Conservation (phyloP, 2,797 vertebrate genomes). For the Oryzias sinensis region DNA sequence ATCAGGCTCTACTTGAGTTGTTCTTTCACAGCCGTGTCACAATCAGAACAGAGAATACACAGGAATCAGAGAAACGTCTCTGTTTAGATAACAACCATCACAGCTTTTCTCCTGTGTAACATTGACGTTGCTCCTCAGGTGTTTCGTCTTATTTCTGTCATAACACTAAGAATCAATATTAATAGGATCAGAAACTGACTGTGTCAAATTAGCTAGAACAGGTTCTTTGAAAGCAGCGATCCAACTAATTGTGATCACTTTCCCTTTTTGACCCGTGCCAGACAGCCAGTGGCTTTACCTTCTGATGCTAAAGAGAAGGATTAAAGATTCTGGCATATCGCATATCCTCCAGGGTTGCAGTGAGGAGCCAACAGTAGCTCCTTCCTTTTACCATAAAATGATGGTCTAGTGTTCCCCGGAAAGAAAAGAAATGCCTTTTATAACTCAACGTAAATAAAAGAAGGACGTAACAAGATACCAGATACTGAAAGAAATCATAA, state of each 20-base stretch:
- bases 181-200: slow-evolving; percentile 28
- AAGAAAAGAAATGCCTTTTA: neutral
- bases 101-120: slow-evolving; percentile 27
- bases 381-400: slow-evolving; percentile 46
- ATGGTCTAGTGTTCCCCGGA: slow-evolving; percentile 34
- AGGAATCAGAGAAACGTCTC: neutral
- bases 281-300: slow-evolving; percentile 66
- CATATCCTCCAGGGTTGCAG: slow-evolving; percentile 55
- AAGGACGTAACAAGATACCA: no score
- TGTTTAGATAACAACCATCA: slow-evolving; percentile 32
- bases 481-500: no score
- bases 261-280: slow-evolving; percentile 68
- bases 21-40: no score
- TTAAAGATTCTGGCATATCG: slow-evolving; percentile 58
- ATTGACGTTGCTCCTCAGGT: slow-evolving; percentile 17
- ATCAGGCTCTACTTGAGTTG: no score
- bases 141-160: slow-evolving; percentile 40
- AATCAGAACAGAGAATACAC: no score
- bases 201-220: slow-evolving; percentile 45
- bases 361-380: slow-evolving; percentile 56
- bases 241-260: slow-evolving; percentile 64
- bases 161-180: slow-evolving; percentile 38
- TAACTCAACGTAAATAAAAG: no score
- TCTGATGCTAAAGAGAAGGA: slow-evolving; percentile 58
- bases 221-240: slow-evolving; percentile 45